Evolutionary conservation across 23 tunicate species (phyloP).

Genomic region (Ascidia mentula): DNA sequence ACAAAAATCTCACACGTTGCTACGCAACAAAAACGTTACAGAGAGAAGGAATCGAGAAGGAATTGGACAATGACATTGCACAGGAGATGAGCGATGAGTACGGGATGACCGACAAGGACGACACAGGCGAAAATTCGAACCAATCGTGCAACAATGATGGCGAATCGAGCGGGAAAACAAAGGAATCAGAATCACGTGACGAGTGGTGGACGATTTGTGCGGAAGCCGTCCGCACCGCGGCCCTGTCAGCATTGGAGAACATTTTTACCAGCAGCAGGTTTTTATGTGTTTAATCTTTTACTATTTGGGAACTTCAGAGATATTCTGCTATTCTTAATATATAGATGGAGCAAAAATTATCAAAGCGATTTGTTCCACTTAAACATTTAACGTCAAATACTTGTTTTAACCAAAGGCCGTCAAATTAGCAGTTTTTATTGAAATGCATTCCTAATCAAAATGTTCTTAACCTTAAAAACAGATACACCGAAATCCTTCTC

Average conservation of each 20-base stretch:
- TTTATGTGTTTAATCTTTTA: background rate
- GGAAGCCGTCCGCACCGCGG: slow-evolving; percentile 13
- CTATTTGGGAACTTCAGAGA: background rate
- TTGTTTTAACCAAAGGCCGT: no score
- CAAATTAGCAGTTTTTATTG: no score
- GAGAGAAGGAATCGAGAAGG: slow-evolving; percentile 41
- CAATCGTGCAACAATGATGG: background rate
- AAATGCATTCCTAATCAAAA: no score
- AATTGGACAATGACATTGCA: slow-evolving; percentile 70
- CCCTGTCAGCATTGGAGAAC: slow-evolving; percentile 41
- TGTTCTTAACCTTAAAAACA: no score
- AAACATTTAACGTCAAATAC: no score
- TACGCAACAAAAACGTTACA: no score
- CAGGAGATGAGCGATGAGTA: slow-evolving; percentile 63
- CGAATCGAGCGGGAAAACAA: background rate
- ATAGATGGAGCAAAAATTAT: no score
- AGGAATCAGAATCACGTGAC: background rate
- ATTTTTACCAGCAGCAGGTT: slow-evolving; percentile 72
- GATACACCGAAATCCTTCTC: slow-evolving; percentile 28
- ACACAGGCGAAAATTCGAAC: background rate
- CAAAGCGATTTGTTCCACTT: no score
- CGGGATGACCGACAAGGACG: slow-evolving; percentile 9
- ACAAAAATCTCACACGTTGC: no score
- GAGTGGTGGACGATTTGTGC: slow-evolving; percentile 52
- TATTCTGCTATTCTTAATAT: background rate